Evolutionary conservation across 2,113 vertebrate genomes (phyloP).

Genomic region (Scomber scombrus): DNA sequence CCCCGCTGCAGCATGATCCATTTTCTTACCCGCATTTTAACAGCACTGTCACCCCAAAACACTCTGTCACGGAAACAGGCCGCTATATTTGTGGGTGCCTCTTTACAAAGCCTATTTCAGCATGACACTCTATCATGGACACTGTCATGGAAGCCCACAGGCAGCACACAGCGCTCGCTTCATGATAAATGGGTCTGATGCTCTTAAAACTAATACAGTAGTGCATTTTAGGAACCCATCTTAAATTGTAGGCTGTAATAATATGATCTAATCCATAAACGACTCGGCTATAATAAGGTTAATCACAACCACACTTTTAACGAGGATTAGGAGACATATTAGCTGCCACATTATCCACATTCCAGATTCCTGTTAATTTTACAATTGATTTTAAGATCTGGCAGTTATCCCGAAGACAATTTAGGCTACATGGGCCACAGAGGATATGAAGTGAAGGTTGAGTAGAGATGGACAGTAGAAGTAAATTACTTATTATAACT

Average conservation of each 20-base stretch:
- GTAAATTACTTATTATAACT: background rate
- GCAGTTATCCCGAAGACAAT: slow-evolving; percentile 57
- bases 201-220: slow-evolving; percentile 43
- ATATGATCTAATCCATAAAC: slow-evolving; percentile 69
- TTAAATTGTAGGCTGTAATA: slow-evolving; percentile 50
- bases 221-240: slow-evolving; percentile 27
- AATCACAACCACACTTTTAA: slow-evolving; percentile 70
- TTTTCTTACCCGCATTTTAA: slow-evolving; percentile 44
- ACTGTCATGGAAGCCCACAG: slow-evolving; percentile 24
- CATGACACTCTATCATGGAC: slow-evolving; percentile 48
- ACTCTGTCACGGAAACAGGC: slow-evolving; percentile 40
- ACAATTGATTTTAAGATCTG: slow-evolving; percentile 72
- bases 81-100: slow-evolving; percentile 35
- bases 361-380: slow-evolving; percentile 73
- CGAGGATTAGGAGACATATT: slow-evolving; percentile 71
- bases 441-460: slow-evolving; percentile 46
- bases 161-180: slow-evolving; percentile 12
- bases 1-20: slow-evolving; percentile 15
- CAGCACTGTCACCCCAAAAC: slow-evolving; percentile 35
- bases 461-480: slow-evolving; percentile 12
- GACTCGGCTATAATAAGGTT: slow-evolving; percentile 62
- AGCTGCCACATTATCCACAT: slow-evolving; percentile 57
- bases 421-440: slow-evolving; percentile 36
- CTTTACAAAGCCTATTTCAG: slow-evolving; percentile 46
- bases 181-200: slow-evolving; percentile 27